Evolutionary conservation across 2,888 invertebrate genomes (phyloP), one percentile per base, ranked within the genome.

Genomic region (Nudaria mundana): DNA sequence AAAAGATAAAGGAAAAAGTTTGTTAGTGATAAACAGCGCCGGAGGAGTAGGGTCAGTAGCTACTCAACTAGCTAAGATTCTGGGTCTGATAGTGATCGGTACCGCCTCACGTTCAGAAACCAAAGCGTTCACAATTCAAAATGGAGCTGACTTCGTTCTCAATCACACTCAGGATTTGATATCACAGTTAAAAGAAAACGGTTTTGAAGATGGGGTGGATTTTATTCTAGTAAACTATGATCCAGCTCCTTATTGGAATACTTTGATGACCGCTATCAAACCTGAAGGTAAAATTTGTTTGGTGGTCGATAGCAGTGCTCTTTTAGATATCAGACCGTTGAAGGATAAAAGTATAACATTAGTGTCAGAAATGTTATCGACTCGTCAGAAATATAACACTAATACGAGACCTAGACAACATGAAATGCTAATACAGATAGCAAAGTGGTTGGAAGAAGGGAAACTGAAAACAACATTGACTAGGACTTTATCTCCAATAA

Each of bases 31-130:
- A 30, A 87, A 86, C 40, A 87, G 86, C 48, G 81, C 76, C 1
- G 87, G 87, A 0, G 88, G 87, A 15, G 87, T 86, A 0, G 88
- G 88, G 0, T 75, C 83, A 4, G 60, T 86, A 1, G 85, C 86
- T 6, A 70, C 79, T 12, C 87, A 87, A 47, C 44, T 87, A 5
- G 82, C 72, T 1, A 81, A 75, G 43, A 70, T 77, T 42, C 54
- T 80, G 10, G 85, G 82, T 0, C 62, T 87, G 0, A 76, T 66
- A 41, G 84, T 87, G 0, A 84, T 88, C 30, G 88, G 86, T 5
- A 87, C 88, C 2, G 84, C 81, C 2, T 83, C 88, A 3, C 65
- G 86, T 0, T 60, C 67, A 3, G 85, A 83, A 63, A 76, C 79
- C 1, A 50, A 59, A 28, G 57, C 60, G 5, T 87, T 80, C 51